Evolutionary conservation across 35 echinoderm and acorn worm genomes (phyloP), one percentile per base, ranked within the genome.

Genomic region (Eucidaris tribuloides): DNA sequence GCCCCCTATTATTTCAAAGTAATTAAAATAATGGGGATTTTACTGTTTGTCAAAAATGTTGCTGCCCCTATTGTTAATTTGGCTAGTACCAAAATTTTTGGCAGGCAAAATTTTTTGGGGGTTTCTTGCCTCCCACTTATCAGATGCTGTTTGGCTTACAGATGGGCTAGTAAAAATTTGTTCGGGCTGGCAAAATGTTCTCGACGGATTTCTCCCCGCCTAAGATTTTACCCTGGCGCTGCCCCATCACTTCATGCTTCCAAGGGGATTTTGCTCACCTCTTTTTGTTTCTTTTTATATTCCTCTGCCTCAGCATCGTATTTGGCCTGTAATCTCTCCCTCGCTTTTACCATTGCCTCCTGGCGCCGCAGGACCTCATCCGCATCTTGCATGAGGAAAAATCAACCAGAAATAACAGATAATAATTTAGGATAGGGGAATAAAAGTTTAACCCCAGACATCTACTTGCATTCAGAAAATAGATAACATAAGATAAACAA

Each of bases 301-400:
- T 94, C 86, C 57, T 78, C 35, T 7, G 86, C 71, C 55, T 70
- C 83, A 9, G 71, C 58, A 54, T 94, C 72, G 9, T 94, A 77
- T 37, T 94, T 52, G 41, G 89, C 86, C 41, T 94, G 91, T 19
- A 94, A 65, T 58, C 61, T 76, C 28, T 82, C 52, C 34, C 91
- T 94, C 5, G 91, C 81, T 70, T 54, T 84, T 48, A 80, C 91
- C 71, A 94, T 71, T 13, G 91, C 91, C 62, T 94, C 91, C 42
- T 94, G 91, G 31, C 91, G 65, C 15, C 66, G 24, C 3, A 94
- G 62, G 11, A 94, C 46, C 45, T 83, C 58, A 7, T 39, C 71
- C 4, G 86, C 59, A 85, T 42, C 91, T 94, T 60, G n/a, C 5
- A 20, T 23, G 25, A 78, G 7, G 46, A 28, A 71, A 4, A 5